Base-by-base conservation (phyloP, 2,888 invertebrate species). In the Trachelus iudaicus region DNA sequence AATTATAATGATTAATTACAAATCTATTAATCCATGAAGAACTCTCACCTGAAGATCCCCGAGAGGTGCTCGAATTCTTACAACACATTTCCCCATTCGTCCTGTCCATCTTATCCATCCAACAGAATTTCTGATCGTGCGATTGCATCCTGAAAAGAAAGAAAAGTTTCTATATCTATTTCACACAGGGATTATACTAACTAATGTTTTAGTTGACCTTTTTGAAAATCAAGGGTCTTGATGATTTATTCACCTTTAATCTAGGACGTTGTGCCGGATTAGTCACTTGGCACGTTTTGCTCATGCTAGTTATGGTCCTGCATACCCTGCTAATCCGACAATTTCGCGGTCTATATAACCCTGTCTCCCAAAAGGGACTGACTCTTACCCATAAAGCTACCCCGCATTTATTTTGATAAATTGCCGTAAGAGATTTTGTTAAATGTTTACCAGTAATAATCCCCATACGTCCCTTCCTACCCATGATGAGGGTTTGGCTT, bases 61-160 rank as follows among this genome's bases (percentile, higher is more conserved):
- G 69, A 85, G 80, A 40, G 89, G 86, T 73, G 88, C 87, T 77
- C 85, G 85, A 81, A 89, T 89, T 75, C 86, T 84, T 73, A 89
- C 84, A 74, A 86, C 82, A 77, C 89, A 89, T 73, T 87, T 84
- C 76, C 89, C 89, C 89, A 89, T 89, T 37, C 89, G 85, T 69
- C 89, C 89, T n/a, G 89, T 89, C 89, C 89, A 89, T 75, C 88
- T 86, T 79, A 89, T 88, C 89, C 89, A 89, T 76, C 89, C 89
- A 34, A 89, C 87, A 4, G 89, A 89, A 81, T 86, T 87, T 74
- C 87, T 86, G 77, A 89, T 82, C 23, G 89, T 89, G 40, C 88
- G 87, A 78, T 89, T 89, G 85, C 89, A 89, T 79, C 87, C 89
- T 89, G 81, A 35, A 83, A 82, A 80, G 77, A 33, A 23, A 37